Percentiles rank a stretch among this genome's conserved stretches.
Evolutionary conservation across 64 coral and sea anemone genomes (phyloP).

Genomic region (Astreopora myriophthalma): DNA sequence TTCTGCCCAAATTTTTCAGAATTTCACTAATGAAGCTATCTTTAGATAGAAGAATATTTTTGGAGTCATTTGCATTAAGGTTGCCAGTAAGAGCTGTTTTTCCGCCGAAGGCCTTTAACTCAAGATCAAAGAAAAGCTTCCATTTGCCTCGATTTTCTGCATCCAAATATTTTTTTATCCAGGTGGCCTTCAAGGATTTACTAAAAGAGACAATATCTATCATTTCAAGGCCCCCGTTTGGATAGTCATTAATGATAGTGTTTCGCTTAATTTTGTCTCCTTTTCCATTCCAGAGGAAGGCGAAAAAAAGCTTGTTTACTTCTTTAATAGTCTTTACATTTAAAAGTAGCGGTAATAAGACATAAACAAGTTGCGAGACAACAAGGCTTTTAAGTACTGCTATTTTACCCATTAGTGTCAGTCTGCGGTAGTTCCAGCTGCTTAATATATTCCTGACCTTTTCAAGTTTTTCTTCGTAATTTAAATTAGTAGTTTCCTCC

Average conservation of each 20-base stretch:
- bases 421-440: neutral
- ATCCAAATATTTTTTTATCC: constrained; percentile 19
- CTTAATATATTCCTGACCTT: constrained; percentile 28
- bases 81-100: constrained; percentile 17
- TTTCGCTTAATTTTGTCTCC: constrained; percentile 16
- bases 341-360: neutral
- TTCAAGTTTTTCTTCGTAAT: neutral
- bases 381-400: neutral
- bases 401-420: neutral
- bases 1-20: neutral
- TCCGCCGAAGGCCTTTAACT: neutral
- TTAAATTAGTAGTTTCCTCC: too few species aligned
- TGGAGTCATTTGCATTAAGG: neutral
- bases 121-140: constrained; percentile 15
- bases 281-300: constrained; percentile 26
- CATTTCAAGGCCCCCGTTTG: constrained; percentile 24
- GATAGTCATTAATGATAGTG: constrained; percentile 32
- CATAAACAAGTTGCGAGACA: neutral
- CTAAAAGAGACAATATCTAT: constrained; percentile 38
- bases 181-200: neutral
- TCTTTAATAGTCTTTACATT: neutral
- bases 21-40: constrained; percentile 10
- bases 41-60: neutral
- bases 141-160: constrained; percentile 10
- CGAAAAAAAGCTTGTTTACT: constrained; percentile 11